A percentile compares a stretch with the other conserved stretches of the same genome.
phyloP scores from a whole-genome alignment of 1,140 invertebrate species.

The Coelopa frigida region DNA sequence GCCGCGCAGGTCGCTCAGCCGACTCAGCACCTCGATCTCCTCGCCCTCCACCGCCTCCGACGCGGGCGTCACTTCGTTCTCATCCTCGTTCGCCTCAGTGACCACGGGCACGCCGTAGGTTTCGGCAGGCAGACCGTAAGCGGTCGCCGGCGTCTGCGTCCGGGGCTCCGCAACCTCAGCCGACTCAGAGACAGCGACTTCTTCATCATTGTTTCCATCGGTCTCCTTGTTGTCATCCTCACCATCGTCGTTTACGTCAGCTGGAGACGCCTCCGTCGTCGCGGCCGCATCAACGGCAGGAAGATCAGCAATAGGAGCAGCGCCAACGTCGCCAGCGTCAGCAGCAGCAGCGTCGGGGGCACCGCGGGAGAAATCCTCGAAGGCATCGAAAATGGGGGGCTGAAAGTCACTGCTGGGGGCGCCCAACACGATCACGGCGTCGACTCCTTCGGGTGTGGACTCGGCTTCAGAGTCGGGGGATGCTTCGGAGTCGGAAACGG shows the following conservation, averaged over 20 bases:
- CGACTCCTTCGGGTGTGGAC: too few species aligned
- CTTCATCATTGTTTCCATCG: not conserved
- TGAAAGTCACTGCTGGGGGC: conserved; percentile 34
- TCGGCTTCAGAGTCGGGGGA: conserved; percentile 16
- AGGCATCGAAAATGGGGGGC: conserved; percentile 31
- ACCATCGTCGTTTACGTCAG: not conserved
- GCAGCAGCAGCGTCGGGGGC: conserved; percentile 14
- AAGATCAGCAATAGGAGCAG: conserved; percentile 40
- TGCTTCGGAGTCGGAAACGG: conserved; percentile 3
- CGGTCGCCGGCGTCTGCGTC: not conserved
- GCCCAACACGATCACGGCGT: conserved; percentile 25
- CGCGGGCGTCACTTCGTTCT: not conserved
- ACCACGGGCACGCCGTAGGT: conserved; percentile 9
- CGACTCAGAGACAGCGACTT: not conserved
- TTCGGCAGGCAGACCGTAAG: conserved; percentile 5
- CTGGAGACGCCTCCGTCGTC: not conserved
- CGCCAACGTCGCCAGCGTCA: conserved; percentile 16
- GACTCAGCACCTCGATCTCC: conserved; percentile 3
- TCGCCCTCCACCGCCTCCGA: not conserved
- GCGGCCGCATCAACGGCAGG: conserved; percentile 25
- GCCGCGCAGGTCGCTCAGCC: not conserved
- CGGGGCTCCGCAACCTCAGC: conserved; percentile 2
- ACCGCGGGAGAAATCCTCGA: conserved; percentile 28
- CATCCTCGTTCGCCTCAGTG: not conserved
- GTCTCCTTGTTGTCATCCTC: not conserved